These are phyloP conservation scores for Callipepla squamata DNA, from an alignment of 2,113 vertebrate species.

Conservation along the genomic window DNA sequence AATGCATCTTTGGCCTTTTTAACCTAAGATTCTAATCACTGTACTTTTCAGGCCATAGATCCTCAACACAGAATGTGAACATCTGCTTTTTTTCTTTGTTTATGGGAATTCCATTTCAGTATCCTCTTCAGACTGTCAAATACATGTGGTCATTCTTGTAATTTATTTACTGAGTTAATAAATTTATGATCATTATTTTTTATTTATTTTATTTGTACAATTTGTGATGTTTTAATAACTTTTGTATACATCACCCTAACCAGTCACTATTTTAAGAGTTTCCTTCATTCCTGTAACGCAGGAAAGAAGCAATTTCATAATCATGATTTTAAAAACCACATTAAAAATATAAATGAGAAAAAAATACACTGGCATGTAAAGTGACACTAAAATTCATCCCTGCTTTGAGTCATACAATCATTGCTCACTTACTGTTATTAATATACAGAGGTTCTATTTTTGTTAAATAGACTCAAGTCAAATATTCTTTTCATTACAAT, in stretches of 20 bases:
- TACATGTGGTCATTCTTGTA: background rate
- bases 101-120: background rate
- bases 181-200: background rate
- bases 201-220: background rate
- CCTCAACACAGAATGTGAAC: background rate
- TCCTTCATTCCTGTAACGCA: background rate
- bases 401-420: background rate
- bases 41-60: background rate
- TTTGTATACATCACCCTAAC: background rate
- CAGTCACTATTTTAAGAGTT: background rate
- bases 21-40: background rate
- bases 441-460: constrained; percentile 32
- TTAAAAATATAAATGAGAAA: constrained; percentile 13
- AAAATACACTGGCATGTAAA: background rate
- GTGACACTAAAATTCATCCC: constrained; percentile 1
- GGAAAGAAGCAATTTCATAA: background rate
- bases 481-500: constrained; percentile 28
- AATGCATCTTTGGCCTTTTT: background rate
- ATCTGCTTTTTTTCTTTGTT: background rate
- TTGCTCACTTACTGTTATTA: constrained; percentile 51
- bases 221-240: background rate
- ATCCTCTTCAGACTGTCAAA: background rate
- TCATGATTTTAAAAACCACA: background rate
- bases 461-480: constrained; percentile 13
- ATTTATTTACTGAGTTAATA: background rate